Conservation (phyloP, 23 tunicate species). For the Diplosoma virens region DNA sequence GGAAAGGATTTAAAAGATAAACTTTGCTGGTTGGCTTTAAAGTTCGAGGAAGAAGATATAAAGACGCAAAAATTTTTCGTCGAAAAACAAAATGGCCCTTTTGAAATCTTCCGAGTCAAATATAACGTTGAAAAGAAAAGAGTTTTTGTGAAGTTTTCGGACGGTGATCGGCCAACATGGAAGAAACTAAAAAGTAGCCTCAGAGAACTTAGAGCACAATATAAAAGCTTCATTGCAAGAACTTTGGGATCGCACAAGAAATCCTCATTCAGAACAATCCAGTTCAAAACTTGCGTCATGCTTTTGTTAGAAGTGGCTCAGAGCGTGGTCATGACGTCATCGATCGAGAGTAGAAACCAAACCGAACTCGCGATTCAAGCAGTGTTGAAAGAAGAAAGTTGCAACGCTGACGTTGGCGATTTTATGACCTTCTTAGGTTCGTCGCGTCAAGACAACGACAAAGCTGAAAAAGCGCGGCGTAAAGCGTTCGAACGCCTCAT, state of each 20-base stretch:
- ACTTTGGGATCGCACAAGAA: background rate
- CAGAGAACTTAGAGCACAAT: slow-evolving; percentile 9
- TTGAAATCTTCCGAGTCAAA: slow-evolving; percentile 19
- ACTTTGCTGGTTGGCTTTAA: background rate
- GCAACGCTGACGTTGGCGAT: slow-evolving; percentile 12
- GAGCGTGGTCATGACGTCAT: background rate
- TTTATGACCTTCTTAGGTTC: background rate
- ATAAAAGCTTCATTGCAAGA: background rate
- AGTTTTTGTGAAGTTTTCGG: slow-evolving; percentile 12
- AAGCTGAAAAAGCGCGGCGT: background rate
- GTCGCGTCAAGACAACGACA: background rate
- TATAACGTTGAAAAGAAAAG: background rate
- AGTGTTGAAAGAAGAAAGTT: slow-evolving; percentile 10
- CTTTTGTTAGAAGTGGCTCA: slow-evolving; percentile 13
- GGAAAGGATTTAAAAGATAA: background rate
- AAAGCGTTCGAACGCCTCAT: slow-evolving; percentile 22
- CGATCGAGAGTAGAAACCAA: background rate
- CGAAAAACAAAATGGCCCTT: background rate
- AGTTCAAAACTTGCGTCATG: slow-evolving; percentile 2
- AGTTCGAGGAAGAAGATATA: background rate
- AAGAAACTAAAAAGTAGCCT: background rate
- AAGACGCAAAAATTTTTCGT: slow-evolving; percentile 16
- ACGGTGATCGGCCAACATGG: slow-evolving; percentile 20
- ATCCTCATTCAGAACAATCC: background rate
- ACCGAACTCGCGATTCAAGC: slow-evolving; percentile 10